These are phyloP conservation scores for Callaeas wilsoni DNA, from an alignment of 2,113 vertebrate species.

Conservation along the genomic window DNA sequence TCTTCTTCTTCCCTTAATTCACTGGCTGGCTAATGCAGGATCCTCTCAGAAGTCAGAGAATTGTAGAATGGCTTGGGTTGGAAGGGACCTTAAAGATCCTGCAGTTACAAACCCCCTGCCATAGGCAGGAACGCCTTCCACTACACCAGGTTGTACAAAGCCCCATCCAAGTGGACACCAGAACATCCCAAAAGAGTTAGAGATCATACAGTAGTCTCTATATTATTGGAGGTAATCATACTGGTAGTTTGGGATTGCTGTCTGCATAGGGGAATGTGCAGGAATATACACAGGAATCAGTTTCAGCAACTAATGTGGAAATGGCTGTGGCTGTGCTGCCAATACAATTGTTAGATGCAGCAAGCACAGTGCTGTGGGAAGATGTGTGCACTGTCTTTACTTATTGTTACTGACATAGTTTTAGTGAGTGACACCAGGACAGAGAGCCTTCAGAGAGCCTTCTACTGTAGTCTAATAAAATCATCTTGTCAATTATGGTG, in stretches of 20 bases:
- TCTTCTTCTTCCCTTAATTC: not conserved
- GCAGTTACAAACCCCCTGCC: not conserved
- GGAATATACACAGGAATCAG: not conserved
- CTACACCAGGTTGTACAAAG: not conserved
- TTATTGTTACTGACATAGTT: not conserved
- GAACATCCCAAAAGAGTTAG: not conserved
- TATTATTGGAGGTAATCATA: not conserved
- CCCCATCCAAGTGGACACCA: not conserved
- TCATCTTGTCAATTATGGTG: not conserved
- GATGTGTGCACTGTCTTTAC: not conserved
- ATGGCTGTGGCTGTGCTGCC: not conserved
- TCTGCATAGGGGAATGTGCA: not conserved
- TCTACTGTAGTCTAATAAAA: not conserved
- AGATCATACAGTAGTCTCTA: not conserved
- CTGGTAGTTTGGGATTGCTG: not conserved
- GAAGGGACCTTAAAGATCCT: not conserved
- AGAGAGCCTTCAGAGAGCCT: not conserved
- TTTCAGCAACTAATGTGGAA: not conserved
- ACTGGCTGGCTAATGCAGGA: not conserved
- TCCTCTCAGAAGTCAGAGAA: not conserved
- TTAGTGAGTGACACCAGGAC: not conserved
- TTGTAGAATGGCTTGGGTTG: not conserved
- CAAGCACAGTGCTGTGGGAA: not conserved
- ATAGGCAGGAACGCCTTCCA: too few relatives aligned
- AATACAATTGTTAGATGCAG: not conserved